Conservation (phyloP, 1,140 invertebrate species). For the Temnothorax curvispinosus region DNA sequence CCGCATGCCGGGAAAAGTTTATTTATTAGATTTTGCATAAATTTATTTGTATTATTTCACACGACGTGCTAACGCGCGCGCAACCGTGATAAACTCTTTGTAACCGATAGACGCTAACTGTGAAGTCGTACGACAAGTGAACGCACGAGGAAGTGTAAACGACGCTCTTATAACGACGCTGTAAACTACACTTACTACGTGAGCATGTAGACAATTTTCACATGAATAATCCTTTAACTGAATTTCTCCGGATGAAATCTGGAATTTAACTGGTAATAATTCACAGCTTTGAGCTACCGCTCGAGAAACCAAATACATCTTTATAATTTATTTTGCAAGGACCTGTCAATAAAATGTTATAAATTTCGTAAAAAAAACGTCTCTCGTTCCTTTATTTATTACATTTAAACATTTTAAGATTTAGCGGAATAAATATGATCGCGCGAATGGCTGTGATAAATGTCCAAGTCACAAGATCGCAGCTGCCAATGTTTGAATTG, state of each 20-base stretch:
- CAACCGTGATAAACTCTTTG: constrained; percentile 13
- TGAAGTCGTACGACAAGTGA: background rate
- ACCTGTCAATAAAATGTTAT: constrained; percentile 31
- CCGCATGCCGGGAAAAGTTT: background rate
- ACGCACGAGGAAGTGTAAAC: background rate
- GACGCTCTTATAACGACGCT: background rate
- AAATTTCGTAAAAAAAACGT: constrained; percentile 8
- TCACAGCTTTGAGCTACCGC: background rate
- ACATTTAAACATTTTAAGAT: constrained; percentile 9
- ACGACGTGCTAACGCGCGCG: background rate
- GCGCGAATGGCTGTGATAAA: constrained; percentile 5
- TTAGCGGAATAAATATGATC: constrained; percentile 18
- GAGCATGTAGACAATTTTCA: constrained; percentile 9
- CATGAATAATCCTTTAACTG: background rate
- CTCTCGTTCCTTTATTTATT: background rate
- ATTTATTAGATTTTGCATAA: constrained; percentile 31
- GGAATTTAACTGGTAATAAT: constrained; percentile 18
- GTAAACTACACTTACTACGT: background rate
- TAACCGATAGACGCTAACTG: constrained; percentile 12
- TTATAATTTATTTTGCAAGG: constrained; percentile 44
- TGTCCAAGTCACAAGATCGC: background rate
- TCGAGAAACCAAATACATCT: constrained; percentile 47
- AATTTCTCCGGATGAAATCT: constrained; percentile 8
- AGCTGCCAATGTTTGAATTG: constrained; percentile 12
- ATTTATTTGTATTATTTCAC: constrained; percentile 15